A percentile compares a stretch with the other conserved stretches of the same genome.
These are phyloP conservation scores for Keiferia lycopersicella DNA, from an alignment of 2,888 invertebrate species.

Conservation along the genomic window DNA sequence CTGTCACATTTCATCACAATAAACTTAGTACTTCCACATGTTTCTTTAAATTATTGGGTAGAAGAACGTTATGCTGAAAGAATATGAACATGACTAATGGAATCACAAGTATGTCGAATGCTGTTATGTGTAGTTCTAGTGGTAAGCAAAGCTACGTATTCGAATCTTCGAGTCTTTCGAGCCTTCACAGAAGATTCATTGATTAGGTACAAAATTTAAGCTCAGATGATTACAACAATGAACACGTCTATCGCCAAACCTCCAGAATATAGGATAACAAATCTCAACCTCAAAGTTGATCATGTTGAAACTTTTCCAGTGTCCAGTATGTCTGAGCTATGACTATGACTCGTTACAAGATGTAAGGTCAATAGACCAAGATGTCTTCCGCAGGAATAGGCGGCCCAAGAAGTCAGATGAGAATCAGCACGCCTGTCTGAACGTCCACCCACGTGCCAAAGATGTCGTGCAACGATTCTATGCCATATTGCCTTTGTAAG, in stretches of 20 bases:
- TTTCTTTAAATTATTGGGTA: neutral
- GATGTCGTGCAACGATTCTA: conserved; percentile 64
- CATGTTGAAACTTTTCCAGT: neutral
- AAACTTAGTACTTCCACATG: neutral
- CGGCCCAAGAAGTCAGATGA: conserved; percentile 41
- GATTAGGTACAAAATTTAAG: too few relatives aligned
- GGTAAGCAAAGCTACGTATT: conserved; percentile 2
- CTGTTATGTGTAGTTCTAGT: conserved; percentile 44
- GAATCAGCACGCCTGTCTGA: conserved; percentile 41
- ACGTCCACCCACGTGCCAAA: conserved; percentile 47
- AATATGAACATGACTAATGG: conserved; percentile 49
- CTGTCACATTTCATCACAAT: neutral
- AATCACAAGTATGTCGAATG: conserved; percentile 40
- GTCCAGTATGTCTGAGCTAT: neutral
- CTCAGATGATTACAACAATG: too few relatives aligned
- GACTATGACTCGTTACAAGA: neutral
- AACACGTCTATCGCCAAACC: too few relatives aligned
- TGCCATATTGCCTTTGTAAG: conserved; percentile 70
- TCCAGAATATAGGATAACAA: too few relatives aligned
- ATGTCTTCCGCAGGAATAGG: conserved; percentile 47
- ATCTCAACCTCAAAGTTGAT: too few relatives aligned
- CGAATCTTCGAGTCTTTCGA: too few relatives aligned
- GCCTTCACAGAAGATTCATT: too few relatives aligned
- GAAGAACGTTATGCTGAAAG: neutral
- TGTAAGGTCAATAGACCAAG: conserved; percentile 38